These are phyloP conservation scores for Sebastes iracundus DNA, from an alignment of 2,797 vertebrate genomes.

Conservation along the genomic window DNA sequence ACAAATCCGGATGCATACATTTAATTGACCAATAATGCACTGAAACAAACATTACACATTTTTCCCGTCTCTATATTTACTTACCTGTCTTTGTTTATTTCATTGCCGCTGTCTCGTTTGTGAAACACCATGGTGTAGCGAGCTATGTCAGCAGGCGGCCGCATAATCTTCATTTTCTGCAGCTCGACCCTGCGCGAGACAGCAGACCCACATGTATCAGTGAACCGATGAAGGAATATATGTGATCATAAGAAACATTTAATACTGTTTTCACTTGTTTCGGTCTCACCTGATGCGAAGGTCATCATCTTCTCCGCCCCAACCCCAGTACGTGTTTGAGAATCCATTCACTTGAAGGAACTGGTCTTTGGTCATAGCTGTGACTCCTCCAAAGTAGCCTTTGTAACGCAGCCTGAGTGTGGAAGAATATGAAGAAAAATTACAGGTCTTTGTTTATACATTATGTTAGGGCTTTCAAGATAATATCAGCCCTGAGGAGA, in stretches of 20 bases:
- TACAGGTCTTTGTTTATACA: background rate
- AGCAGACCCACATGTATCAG: background rate
- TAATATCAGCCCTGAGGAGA: background rate
- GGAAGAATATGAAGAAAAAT: background rate
- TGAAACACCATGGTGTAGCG: conserved; percentile 99
- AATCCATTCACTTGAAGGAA: conserved; percentile 94
- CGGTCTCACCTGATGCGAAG: conserved; percentile 90
- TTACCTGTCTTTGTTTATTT: conserved; percentile 90
- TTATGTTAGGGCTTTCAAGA: background rate
- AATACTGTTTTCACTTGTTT: background rate
- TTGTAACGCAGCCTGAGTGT: conserved; percentile 88
- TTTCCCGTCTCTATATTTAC: conserved; percentile 26
- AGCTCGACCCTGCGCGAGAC: conserved; percentile 85
- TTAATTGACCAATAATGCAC: background rate
- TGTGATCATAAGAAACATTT: background rate
- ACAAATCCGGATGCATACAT: background rate
- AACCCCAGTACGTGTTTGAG: conserved; percentile 98
- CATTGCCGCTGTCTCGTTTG: conserved; percentile 91
- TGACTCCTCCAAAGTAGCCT: conserved; percentile 96
- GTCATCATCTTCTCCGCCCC: conserved; percentile 98
- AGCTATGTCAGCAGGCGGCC: conserved; percentile 86
- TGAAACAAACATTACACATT: background rate
- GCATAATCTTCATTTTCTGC: conserved; percentile 89
- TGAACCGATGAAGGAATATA: background rate
- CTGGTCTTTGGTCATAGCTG: conserved; percentile 91